Base-by-base conservation (phyloP, 2,888 invertebrate species). In the Tineola bisselliella region DNA sequence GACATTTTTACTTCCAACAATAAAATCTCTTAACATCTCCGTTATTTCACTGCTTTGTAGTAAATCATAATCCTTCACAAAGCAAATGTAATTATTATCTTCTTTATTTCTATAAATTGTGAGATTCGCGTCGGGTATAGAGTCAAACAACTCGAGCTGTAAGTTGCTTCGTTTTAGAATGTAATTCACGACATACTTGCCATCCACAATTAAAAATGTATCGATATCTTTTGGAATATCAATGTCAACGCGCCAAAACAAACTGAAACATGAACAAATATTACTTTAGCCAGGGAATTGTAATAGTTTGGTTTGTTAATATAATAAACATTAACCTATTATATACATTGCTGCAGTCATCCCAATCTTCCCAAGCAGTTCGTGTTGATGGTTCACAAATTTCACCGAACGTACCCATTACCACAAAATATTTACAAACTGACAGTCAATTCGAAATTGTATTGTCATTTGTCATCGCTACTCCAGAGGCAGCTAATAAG, bases 361-460 rank as follows among this genome's bases (percentile, higher is more conserved):
- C 86, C 87, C 87, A 86, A 64, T 87, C 87, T 74, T 86, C 87
- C 79, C 82, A 86, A 30, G 76, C 73, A 63, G 76, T 73, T 61
- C 87, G 72, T 62, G 77, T 80, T 33, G 69, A 69, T 18, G 86
- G 87, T 69, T 84, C 86, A 48, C 69, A 71, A 62, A 87, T 84
- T 75, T 84, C 86, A 60, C 87, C 87, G 69, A 82, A 87, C 11
- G 69, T 66, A 65, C 67, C 68, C 84, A 84, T 84, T n/a, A 1
- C 12, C 5, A 11, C 4, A 11, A 5, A 8, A 1, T 62, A 30
- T 63, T 25, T 25, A 31, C 17, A n/a, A n/a, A n/a, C n/a, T n/a
- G n/a, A n/a, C n/a, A n/a, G n/a, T n/a, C n/a, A n/a, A n/a, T 15
- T 15, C 13, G 12, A 54, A 38, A 2, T 38, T 10, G 38, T 38